Evolutionary conservation across 2,113 vertebrate species (phyloP), one percentile per base, ranked within the genome.

Genomic region (Anarrhichthys ocellatus): DNA sequence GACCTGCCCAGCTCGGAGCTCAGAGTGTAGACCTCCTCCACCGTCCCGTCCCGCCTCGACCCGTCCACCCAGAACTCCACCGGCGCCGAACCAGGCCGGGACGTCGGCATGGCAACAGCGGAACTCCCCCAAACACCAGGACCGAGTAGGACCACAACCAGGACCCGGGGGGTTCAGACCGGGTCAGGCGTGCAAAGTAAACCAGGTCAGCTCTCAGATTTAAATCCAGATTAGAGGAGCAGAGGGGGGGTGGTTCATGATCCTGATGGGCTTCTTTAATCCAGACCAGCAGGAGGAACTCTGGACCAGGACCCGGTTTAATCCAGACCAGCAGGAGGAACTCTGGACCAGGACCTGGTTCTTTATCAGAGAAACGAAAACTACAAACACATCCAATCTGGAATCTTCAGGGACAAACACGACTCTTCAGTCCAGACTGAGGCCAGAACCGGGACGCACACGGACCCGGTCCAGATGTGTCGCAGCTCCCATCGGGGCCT

Each of bases 21-120:
- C 94, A 96, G 89, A 50, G 72, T 40, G 91, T 97, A 97, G 92
- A 96, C 94, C 20, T 96, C 95, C 75, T 96, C 96, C 89, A 97
- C 92, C 11, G 94, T 78, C 9, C 89, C 93, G 88, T 96, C 95
- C 59, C 96, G 93, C 50, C 93, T 93, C 46, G 97, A 97, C 5
- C 96, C 97, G 1, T 97, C 96, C 73, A 97, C 96, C 96, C 97
- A 97, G 90, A 94, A 97, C 73, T 96, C 96, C 87, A 92, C 92
- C 6, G 92, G 84, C 56, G 89, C 90, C 9, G 95, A 92, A 73
- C 93, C 93, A 2, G 92, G 93, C 52, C 94, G 91, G 79, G 95
- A 96, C 36, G 94, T 96, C 24, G 96, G 96, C 96, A 97, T 97
- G 91, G 58, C 80, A 82, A 80, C 68, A 44, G 74, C 76, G 77